Conservation (phyloP, 2,113 vertebrate species). For the Malurus elegans region DNA sequence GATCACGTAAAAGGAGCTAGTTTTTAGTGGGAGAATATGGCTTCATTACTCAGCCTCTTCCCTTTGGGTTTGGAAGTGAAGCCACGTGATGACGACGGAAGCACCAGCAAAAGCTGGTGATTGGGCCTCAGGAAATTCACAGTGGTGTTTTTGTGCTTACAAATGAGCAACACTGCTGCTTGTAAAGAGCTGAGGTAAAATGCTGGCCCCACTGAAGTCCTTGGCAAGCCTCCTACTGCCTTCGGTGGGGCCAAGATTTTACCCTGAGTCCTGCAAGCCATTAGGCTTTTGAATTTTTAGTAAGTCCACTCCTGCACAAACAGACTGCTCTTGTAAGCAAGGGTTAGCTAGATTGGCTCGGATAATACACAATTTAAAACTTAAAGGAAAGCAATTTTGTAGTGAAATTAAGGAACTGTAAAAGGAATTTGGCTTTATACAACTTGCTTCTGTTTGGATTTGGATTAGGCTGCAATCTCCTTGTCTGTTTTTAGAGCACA, state of each 20-base stretch:
- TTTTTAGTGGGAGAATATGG: background rate
- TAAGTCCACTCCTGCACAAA: background rate
- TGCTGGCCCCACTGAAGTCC: conserved; percentile 20
- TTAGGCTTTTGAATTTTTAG: conserved; percentile 29
- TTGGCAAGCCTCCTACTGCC: conserved; percentile 38
- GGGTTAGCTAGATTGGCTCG: conserved; percentile 33
- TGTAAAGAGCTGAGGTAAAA: conserved; percentile 50
- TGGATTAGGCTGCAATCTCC: conserved; percentile 48
- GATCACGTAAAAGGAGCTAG: background rate
- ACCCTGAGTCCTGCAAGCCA: background rate
- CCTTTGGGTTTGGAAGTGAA: background rate
- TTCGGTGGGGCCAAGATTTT: conserved; percentile 42
- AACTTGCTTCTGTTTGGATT: conserved; percentile 67
- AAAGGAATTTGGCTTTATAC: conserved; percentile 58
- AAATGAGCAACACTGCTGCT: background rate
- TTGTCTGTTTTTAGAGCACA: conserved; percentile 30
- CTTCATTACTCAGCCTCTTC: background rate
- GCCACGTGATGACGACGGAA: background rate
- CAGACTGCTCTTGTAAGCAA: conserved; percentile 19
- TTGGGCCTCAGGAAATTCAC: conserved; percentile 22
- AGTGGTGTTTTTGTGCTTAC: conserved; percentile 23
- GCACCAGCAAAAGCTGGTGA: background rate
- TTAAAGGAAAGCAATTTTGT: conserved; percentile 53
- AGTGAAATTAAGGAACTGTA: conserved; percentile 55
- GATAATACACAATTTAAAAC: conserved; percentile 14